Evolutionary conservation across 2,113 vertebrate genomes (phyloP), one percentile per base, ranked within the genome.

Genomic region (Craseonycteris thonglongyai): DNA sequence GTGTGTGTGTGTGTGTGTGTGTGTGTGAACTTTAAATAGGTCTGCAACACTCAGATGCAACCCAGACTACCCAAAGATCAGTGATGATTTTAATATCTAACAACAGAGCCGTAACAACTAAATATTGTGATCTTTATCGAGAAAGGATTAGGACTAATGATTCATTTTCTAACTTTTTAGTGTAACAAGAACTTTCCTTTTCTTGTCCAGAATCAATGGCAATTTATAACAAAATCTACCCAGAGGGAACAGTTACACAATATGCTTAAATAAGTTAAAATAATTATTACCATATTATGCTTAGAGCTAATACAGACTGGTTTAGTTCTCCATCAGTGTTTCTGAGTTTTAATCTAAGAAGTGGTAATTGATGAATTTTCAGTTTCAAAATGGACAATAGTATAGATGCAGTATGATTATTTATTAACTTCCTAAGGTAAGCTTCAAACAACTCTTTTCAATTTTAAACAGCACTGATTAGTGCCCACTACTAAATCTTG

Each of bases 101-200:
- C 30, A 49, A 81, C 19, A 51, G 18, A 56, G 11, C 35, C 28
- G 51, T 0, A 19, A 47, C 54, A 45, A 74, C 51, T 9, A 61
- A 2, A 35, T 19, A 84, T 10, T 84, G 26, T 51, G 28, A 26
- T 21, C 16, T 69, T 94, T 49, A 68, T 61, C 51, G 78, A 83
- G 51, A 84, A 59, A 58, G 33, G 30, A 33, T 56, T 66, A 93
- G 59, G 58, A 82, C 35, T 47, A 71, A 81, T 65, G 38, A 81
- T 45, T 63, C 30, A 88, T 56, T 74, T 74, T 74, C 45, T 47
- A 93, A 80, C n/a, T 40, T 93, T 93, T 87, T 79, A 87, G 71
- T 35, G 33, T 49, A 78, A 24, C 38, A 66, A 78, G 26, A 68
- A 58, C 21, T 45, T 54, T 47, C 85, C 14, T 82, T 59, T 94